These are phyloP conservation scores for Tetramorium simillimum DNA, from an alignment of 1,140 invertebrate species.

Conservation along the genomic window DNA sequence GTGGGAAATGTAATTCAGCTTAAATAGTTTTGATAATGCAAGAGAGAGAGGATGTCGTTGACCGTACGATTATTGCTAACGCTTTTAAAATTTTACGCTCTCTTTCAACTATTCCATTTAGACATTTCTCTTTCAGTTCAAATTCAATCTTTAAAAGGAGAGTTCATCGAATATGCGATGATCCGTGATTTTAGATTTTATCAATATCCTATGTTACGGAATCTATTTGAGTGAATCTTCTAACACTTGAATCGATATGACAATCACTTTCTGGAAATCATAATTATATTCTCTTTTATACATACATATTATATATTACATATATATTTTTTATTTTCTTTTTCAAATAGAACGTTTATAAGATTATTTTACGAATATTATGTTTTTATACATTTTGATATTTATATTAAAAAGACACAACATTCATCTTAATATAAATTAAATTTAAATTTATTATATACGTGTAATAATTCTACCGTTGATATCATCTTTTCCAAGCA, in stretches of 20 bases:
- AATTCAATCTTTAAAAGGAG: slow-evolving; percentile 19
- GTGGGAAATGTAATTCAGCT: background rate
- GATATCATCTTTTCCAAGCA: background rate
- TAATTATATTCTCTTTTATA: background rate
- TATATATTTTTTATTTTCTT: background rate
- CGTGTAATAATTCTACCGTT: background rate
- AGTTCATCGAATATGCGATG: background rate
- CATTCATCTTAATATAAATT: no score
- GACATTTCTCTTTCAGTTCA: background rate
- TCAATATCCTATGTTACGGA: background rate
- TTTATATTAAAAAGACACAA: no score
- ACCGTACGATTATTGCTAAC: slow-evolving; percentile 7
- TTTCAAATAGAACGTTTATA: background rate
- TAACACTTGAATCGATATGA: background rate
- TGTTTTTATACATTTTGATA: no score
- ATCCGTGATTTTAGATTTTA: slow-evolving; percentile 23
- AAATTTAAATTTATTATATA: no score
- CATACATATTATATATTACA: no score
- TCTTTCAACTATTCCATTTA: background rate
- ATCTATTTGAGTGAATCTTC: slow-evolving; percentile 7
- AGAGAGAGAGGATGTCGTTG: background rate
- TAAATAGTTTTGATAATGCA: background rate
- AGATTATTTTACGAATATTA: no score
- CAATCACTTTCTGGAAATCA: background rate
- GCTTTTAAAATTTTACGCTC: background rate